Base-by-base conservation (phyloP, 2,888 invertebrate genomes). In the Trichogramma evanescens region DNA sequence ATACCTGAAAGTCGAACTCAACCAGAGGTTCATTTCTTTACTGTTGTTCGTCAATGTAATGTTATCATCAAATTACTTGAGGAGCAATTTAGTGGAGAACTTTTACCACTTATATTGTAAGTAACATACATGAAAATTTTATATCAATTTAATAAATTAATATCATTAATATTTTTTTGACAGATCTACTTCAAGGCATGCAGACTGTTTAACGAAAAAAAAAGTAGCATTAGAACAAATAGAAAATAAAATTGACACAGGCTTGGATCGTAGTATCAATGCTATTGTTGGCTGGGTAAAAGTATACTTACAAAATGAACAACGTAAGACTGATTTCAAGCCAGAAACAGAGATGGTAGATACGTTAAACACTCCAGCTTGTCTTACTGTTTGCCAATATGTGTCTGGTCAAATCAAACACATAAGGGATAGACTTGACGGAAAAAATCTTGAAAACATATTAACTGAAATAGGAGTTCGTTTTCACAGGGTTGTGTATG, bases 241-340 rank as follows among this genome's bases (percentile, higher is more conserved):
- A 58, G 96, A 99, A 78, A 86, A 84, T 62, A 97, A 97, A 79
- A 81, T 99, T 63, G 97, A 97, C 74, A 86, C 85, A 0, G 95
- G 94, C 0, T 75, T 94, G 62, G 93, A 95, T 75, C 85, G 92
- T 56, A 89, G 94, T 3, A 83, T 98, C 58, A 87, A 89, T 65
- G 91, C 95, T 0, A 86, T 96, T 39, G 87, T 92, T 62, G 90
- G 92, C 54, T 98, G 95, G 93, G 90, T 95, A 0, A 91, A 90
- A 76, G 82, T 91, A 58, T 89, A 95, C 70, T 81, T 99, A 26
- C 91, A 93, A 77, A 86, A 86, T 1, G 96, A 98, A 75, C 98
- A 99, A 79, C 94, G 91, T 79, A 96, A 95, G 78, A 90, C 89
- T 0, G 98, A 98, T 79, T 98, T 91, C 72, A 91, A 89, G 70